phyloP scores from a whole-genome alignment of 2,113 vertebrate genomes.

The Sylvicapra grimmia region DNA sequence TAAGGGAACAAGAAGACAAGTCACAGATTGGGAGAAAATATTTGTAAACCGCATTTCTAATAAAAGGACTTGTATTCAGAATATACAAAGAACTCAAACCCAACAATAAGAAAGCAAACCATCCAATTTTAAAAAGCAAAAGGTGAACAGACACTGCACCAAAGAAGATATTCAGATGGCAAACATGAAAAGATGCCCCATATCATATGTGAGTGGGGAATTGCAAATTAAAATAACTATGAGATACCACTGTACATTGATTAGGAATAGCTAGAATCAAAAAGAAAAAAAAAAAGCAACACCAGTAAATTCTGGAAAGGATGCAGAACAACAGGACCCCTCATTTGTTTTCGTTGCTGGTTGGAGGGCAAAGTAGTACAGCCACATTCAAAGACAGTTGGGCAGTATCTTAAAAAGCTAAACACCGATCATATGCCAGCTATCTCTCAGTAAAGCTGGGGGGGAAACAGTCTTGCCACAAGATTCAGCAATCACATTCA shows the following conservation, averaged over 20 bases:
- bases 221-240: neutral
- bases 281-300: neutral
- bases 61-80: neutral
- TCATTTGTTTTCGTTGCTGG: neutral
- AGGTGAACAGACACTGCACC: neutral
- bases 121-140: neutral
- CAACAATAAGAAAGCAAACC: neutral
- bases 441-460: neutral
- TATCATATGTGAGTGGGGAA: neutral
- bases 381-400: neutral
- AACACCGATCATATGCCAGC: neutral
- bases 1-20: neutral
- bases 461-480: neutral
- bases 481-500: neutral
- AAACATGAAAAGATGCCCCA: neutral
- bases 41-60: neutral
- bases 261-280: neutral
- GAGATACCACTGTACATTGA: neutral
- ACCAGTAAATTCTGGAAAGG: neutral
- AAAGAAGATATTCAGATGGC: neutral
- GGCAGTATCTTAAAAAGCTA: neutral
- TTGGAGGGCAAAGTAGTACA: neutral
- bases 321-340: neutral
- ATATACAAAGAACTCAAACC: neutral
- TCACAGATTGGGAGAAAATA: neutral